phyloP scores from a whole-genome alignment of 1,140 invertebrate genomes.

The Caenorhabditis remanei region DNA sequence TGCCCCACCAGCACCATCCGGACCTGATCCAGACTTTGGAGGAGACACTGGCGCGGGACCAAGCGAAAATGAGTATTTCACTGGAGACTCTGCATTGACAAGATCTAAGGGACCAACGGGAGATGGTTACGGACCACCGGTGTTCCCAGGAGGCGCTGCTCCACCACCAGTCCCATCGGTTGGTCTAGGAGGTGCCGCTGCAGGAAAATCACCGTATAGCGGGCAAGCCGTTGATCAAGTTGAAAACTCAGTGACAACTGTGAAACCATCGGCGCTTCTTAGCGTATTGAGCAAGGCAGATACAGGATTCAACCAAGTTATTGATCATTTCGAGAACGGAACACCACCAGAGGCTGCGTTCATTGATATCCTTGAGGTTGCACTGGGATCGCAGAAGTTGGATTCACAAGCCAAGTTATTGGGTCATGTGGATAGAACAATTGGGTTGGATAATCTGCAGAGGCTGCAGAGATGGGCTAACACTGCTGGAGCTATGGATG shows the following conservation, averaged over 20 bases:
- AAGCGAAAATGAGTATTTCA: slow-evolving; percentile 68
- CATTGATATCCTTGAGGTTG: slow-evolving; percentile 76
- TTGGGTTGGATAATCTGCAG: slow-evolving; percentile 77
- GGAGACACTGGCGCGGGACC: not conserved
- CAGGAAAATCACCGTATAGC: slow-evolving; percentile 71
- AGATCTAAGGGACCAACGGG: slow-evolving; percentile 76
- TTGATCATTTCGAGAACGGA: slow-evolving; percentile 76
- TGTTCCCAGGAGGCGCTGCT: slow-evolving; percentile 70
- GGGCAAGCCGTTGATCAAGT: slow-evolving; percentile 53
- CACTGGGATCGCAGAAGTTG: slow-evolving; percentile 75
- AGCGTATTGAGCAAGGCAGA: slow-evolving; percentile 76
- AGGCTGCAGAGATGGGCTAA: slow-evolving; percentile 77
- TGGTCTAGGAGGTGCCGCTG: slow-evolving; percentile 72
- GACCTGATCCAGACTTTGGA: slow-evolving; percentile 39
- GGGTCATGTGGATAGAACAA: slow-evolving; percentile 75
- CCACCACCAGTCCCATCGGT: slow-evolving; percentile 72
- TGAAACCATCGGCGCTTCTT: slow-evolving; percentile 75
- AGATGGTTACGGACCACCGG: slow-evolving; percentile 77
- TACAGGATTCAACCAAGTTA: slow-evolving; percentile 77
- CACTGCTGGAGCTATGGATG: slow-evolving; percentile 76
- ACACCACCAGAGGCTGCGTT: slow-evolving; percentile 75
- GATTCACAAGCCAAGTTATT: slow-evolving; percentile 77
- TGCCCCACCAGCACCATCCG: slow-evolving; percentile 1
- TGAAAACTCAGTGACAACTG: slow-evolving; percentile 71
- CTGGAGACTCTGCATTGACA: slow-evolving; percentile 74